Base-by-base conservation (phyloP, 1,140 invertebrate genomes). In the Dolichoris vasculosae region DNA sequence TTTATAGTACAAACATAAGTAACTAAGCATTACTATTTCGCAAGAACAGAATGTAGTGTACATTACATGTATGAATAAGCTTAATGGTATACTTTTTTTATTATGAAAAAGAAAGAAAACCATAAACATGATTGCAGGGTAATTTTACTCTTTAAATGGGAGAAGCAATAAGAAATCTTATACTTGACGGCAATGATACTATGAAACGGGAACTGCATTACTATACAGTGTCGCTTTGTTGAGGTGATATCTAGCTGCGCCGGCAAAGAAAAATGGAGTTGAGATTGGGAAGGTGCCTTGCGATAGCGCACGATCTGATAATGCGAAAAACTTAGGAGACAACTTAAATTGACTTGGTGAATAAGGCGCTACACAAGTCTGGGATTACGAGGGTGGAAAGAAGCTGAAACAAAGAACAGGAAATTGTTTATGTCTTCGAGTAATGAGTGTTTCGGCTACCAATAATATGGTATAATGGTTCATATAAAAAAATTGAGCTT, bases 351-450 rank as follows among this genome's bases (percentile, higher is more conserved):
- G 77, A 63, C 78, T 69, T 71, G 84, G 79, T 81, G 73, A 85
- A 85, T 64, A 81, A 80, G 67, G 26, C 77, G 40, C 55, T 51
- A 85, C 77, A 64, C 15, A 2, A 8, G 35, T 2, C 30, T 9
- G 48, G 64, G 35, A 76, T 75, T 75, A 1, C 63, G 15, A 55
- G 75, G 51, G 51, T 1, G 1, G 76, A 1, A 79, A 79, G 55
- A 55, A 11, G 40, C 3, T 9, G 43, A 38, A 38, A 77, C 2
- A 67, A 20, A 9, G 13, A 63, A 59, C 32, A n/a, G n/a, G 75
- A 79, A 84, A 71, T 79, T 88, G 83, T 85, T 88, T 88, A 87
- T 81, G n/a, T 40, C 67, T 64, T 48, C 17, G 48, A 59, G 48
- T 46, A 81, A 48, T 51, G 48, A 73, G 23, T n/a, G 6, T 43